Evolutionary conservation across 2,888 invertebrate genomes (phyloP), one percentile per base, ranked within the genome.

Genomic region (Drosophila neonasuta): DNA sequence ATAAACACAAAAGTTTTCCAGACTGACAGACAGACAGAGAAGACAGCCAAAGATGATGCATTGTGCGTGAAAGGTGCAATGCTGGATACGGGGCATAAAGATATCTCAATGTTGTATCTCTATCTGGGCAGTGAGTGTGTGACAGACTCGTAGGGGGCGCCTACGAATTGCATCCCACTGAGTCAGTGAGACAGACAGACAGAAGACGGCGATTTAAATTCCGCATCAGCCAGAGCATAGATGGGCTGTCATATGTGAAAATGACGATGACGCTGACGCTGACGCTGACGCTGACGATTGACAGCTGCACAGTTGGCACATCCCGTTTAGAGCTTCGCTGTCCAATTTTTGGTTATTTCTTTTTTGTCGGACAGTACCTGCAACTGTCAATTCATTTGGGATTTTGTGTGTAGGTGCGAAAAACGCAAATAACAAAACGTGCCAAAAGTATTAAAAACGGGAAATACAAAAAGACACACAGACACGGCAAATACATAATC

Each of bases 101-200:
- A 87, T 84, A 61, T 61, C 80, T 78, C 57, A 72, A 74, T 74
- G 65, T 78, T 80, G 77, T 80, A 85, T 86, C 82, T 87, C 80
- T 78, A 80, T 83, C 82, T 65, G 65, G 77, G 57, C 76, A 70
- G 65, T 81, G 0, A 5, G 24, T 24, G 24, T 24, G 79, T 79
- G 82, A 82, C 85, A 81, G 85, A 84, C 71, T 68, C 85, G 72
- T 74, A 77, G 78, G 80, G 85, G 83, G 83, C 87, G 86, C 86
- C 83, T 83, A 85, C 86, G 78, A 83, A 83, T 85, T 85, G 83
- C 86, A 82, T 85, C 83, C 83, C 87, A 83, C 86, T 83, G 86
- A 86, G 85, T 86, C 81, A 77, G 79, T 62, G 10, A 41, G 39
- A 7, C 20, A 17, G 11, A 7, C 20, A 17, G 11, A 51, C 50